Evolutionary conservation across 1,140 invertebrate species (phyloP), one percentile per base, ranked within the genome.

Genomic region (Steinernema khuongi): DNA sequence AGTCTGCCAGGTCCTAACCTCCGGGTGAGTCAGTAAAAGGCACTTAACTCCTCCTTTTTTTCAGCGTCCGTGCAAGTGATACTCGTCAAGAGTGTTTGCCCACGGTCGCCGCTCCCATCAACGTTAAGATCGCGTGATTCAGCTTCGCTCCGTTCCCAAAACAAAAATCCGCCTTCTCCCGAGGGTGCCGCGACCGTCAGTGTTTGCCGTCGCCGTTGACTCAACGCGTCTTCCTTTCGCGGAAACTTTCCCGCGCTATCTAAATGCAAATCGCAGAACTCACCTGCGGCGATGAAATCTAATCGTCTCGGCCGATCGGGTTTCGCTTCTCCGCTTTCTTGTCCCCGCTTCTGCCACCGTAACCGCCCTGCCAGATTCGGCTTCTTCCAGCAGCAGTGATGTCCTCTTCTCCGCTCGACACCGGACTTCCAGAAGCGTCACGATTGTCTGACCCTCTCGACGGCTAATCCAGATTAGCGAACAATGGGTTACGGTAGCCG

Each of bases 251-350:
- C 7, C 22, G 4, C 50, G 14, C 22, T 22, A 60, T 60, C 50
- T 60, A 60, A 60, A 60, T 60, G 50, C 50, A 60, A 60, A 60
- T 41, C 36, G 36, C 50, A 60, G 50, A 60, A 60, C 50, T 60
- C 50, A 60, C 50, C 50, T 60, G 50, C 11, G 26, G n/a, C 36
- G 50, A 60, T 60, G 50, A 60, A 60, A 60, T 60, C 50, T 60
- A 60, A 60, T 60, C 50, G 50, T 11, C 50, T 60, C 4, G 4
- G 14, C 22, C 11, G 22, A 60, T 60, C 50, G 50, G 50, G 4
- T 60, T 60, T 60, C 50, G 50, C 14, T 60, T 60, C 26, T 22
- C 14, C 19, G 50, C 50, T 22, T 22, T 60, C 22, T 14, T 60
- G 50, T 60, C 36, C n/a, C 36, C 36, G 36, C n/a, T 41, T 41